Base-by-base conservation (phyloP, 2,888 invertebrate genomes). In the Papilio protenor region DNA sequence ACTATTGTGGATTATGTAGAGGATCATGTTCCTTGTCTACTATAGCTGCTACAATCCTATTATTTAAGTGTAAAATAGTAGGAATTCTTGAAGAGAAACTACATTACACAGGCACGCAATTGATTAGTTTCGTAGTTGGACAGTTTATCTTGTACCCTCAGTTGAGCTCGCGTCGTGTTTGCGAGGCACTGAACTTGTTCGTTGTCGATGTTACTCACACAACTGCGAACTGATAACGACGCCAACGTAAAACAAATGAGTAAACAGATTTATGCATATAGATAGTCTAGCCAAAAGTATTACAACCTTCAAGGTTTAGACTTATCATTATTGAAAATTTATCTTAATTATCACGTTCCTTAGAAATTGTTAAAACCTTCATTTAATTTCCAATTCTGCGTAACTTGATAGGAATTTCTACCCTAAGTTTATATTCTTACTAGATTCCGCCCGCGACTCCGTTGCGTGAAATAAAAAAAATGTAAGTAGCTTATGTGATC, bases 141-240 rank as follows among this genome's bases (percentile, higher is more conserved):
- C 72, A 79, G 73, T 78, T 81, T 80, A 78, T 78, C 80, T 81
- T 59, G 77, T 33, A 77, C 52, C 70, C 27, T 33, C 59, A 73
- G 69, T 76, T 76, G 74, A 78, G 77, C 77, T 76, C 78, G 81
- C 83, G 85, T 84, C 84, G 82, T 86, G 87, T 88, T 87, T 84
- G 82, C 87, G 86, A 87, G 87, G 88, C 89, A 90, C 89, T 90
- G 91, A 92, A 90, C 91, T 91, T 91, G 90, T 90, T 84, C 83
- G 83, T 83, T 87, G 87, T 88, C 85, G 79, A 77, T 82, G 87
- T 86, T 87, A 84, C 86, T 87, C 85, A 84, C 86, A 88, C 86
- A 87, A 89, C 88, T 87, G 85, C 86, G 81, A 83, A 83, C 81
- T 87, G 91, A 91, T 92, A 91, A 88, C 45, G 87, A 84, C 85